Conservation (phyloP, 1,140 invertebrate genomes). For the Amyelois transitella region DNA sequence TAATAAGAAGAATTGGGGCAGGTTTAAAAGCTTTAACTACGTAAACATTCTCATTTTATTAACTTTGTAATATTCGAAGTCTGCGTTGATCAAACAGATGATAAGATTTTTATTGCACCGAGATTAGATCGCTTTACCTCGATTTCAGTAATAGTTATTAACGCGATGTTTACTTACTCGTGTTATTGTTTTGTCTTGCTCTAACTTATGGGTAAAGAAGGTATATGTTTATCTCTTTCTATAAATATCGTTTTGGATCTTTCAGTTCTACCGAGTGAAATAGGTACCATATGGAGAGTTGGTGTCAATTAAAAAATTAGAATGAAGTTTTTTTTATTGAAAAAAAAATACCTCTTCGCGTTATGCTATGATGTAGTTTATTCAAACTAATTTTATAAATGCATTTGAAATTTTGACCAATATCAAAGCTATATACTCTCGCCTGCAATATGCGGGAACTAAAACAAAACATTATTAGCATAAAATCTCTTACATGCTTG, state of each 20-base stretch:
- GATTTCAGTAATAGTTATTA: neutral
- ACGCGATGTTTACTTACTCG: neutral
- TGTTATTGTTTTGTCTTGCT: neutral
- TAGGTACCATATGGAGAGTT: no score
- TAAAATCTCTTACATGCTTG: slow-evolving; percentile 8
- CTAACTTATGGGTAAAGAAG: neutral
- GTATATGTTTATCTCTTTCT: neutral
- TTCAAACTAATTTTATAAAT: no score
- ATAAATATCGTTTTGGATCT: no score
- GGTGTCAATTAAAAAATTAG: no score
- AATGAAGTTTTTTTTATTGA: no score
- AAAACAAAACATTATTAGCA: slow-evolving; percentile 14
- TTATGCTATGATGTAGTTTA: no score
- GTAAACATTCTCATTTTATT: neutral
- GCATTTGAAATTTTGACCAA: neutral
- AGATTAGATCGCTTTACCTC: neutral
- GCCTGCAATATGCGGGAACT: neutral
- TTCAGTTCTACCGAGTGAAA: no score
- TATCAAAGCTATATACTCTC: neutral
- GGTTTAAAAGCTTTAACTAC: no score
- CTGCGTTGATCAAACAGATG: neutral
- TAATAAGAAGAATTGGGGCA: no score
- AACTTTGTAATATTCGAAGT: neutral
- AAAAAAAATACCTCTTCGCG: no score
- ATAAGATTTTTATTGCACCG: neutral